phyloP scores from a whole-genome alignment of 2,797 vertebrate genomes.

The Gambelia wislizenii region DNA sequence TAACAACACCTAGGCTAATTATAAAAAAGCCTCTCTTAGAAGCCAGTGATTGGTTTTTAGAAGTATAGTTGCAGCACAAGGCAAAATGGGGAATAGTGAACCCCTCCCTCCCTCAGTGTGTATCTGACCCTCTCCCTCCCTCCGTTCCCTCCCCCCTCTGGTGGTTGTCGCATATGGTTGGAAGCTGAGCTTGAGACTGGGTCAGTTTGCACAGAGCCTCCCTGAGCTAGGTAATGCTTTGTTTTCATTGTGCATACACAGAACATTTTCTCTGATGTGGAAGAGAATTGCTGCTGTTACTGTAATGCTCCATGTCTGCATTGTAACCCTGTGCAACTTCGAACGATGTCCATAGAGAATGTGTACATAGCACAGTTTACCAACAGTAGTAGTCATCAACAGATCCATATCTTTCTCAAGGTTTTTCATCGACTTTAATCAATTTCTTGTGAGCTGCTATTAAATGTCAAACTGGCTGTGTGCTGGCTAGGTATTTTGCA shows the following conservation, averaged over 20 bases:
- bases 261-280: not conserved
- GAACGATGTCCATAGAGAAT: not conserved
- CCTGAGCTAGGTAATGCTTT: not conserved
- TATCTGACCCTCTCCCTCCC: too few species aligned
- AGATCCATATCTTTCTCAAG: not conserved
- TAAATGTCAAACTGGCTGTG: not conserved
- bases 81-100: not conserved
- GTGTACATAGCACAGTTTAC: not conserved
- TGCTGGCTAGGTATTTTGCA: not conserved
- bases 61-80: not conserved
- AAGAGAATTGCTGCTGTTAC: not conserved
- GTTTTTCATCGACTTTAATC: not conserved
- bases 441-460: not conserved
- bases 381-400: not conserved
- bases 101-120: not conserved
- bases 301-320: not conserved
- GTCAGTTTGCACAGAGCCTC: not conserved
- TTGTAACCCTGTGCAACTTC: not conserved
- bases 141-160: not conserved
- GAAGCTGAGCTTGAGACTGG: not conserved
- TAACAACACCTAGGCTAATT: not conserved
- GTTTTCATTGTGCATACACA: not conserved
- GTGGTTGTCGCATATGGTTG: not conserved
- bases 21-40: not conserved
- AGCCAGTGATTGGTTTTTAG: not conserved